Evolutionary conservation across 1,140 invertebrate species (phyloP), one percentile per base, ranked within the genome.

Genomic region (Aphelinus atriplicis): DNA sequence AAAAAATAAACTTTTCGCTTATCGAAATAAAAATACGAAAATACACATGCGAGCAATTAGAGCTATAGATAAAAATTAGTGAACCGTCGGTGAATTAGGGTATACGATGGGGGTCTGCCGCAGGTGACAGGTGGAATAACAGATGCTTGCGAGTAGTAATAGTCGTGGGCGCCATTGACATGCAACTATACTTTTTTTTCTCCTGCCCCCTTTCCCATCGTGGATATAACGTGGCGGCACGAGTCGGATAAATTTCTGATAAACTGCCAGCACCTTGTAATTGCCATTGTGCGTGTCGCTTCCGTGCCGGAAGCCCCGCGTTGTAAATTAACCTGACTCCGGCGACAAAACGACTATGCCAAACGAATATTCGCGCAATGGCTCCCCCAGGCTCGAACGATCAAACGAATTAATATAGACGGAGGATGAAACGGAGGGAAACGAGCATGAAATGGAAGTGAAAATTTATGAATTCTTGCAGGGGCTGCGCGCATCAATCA

Each of bases 231-330:
- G 26, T 26, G 26, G 26, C 26, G 0, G 26, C 26, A 26, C 74
- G 76, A 77, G 77, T 78, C 78, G 78, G 81, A 84, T 84, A 79
- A 85, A 84, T 84, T 84, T 83, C 83, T 81, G 84, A 88, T 88
- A 86, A 86, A 88, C 85, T 84, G 80, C 83, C 78, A 71, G 79
- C 82, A 85, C 73, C 61, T 85, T 85, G 84, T 88, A 88, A 88
- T 87, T 87, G 87, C 86, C 81, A 78, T 86, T 88, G 86, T 88
- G 86, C 86, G 86, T 88, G 86, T 86, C 78, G n/a, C 10, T 7
- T 60, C 47, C 69, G 42, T 45, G 65, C 57, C 55, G 60, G 64
- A 67, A 73, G 55, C 55, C 10, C 45, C 63, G 9, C 50, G 48
- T 65, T 10, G 7, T 66, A 66, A 1, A 10, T 42, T 58, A 50